phyloP scores from a whole-genome alignment of 2,797 vertebrate genomes.

The Macrochelys suwanniensis region DNA sequence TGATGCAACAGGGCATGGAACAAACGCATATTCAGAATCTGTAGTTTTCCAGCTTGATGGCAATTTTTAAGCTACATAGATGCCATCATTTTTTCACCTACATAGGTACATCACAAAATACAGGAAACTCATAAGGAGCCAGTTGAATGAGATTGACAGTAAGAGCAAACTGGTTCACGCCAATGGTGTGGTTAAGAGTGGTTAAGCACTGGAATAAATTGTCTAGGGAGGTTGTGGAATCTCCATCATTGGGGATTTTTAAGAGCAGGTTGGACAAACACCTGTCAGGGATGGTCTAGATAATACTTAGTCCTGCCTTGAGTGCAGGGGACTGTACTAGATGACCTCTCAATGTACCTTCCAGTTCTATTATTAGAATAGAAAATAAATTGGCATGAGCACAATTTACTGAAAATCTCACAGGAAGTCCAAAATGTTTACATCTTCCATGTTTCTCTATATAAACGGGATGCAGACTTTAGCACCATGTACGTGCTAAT shows the following conservation, averaged over 20 bases:
- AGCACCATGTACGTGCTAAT: not conserved
- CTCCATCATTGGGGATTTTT: no score
- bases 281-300: no score
- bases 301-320: no score
- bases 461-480: not conserved
- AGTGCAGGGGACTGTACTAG: no score
- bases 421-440: not conserved
- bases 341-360: no score
- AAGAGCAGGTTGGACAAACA: no score
- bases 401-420: not conserved
- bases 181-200: not conserved
- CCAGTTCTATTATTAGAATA: not conserved
- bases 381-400: slow-evolving; percentile 31
- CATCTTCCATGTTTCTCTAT: not conserved
- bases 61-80: slow-evolving; percentile 2
- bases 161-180: slow-evolving; percentile 18
- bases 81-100: not conserved
- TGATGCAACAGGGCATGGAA: slow-evolving; percentile 38
- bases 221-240: no score
- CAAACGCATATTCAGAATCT: slow-evolving; percentile 34
- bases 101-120: not conserved
- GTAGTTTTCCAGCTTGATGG: slow-evolving; percentile 9
- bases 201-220: no score
- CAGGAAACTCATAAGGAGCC: slow-evolving; percentile 4
- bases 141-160: not conserved